A percentile compares a stretch with the other conserved stretches of the same genome.
Conservation (phyloP, 2,888 invertebrate species). For the Polymixis lichenea region DNA sequence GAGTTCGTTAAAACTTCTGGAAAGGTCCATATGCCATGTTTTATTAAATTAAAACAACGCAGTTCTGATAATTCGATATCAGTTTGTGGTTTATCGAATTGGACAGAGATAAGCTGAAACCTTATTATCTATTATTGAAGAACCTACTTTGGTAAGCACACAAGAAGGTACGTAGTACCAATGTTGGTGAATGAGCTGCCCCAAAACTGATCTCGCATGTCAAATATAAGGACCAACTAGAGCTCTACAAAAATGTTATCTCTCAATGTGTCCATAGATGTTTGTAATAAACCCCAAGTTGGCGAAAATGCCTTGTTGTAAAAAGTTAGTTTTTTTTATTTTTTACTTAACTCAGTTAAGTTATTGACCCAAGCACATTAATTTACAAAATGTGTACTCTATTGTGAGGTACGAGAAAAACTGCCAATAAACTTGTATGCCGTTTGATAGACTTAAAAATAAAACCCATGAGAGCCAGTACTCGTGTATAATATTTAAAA, state of each 20-base stretch:
- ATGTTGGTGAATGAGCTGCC: neutral
- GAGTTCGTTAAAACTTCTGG: constrained; percentile 23
- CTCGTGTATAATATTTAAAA: neutral
- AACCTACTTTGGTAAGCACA: neutral
- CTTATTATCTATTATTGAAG: constrained; percentile 15
- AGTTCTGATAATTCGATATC: constrained; percentile 37
- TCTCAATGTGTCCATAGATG: neutral
- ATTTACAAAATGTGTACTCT: neutral
- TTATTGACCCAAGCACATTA: neutral
- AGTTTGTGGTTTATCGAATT: constrained; percentile 34
- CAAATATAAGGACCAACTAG: neutral
- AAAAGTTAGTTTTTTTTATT: neutral
- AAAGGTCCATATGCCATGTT: constrained; percentile 8
- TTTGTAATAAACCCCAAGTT: neutral
- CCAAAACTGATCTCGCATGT: neutral
- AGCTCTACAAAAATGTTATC: neutral
- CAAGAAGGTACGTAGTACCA: neutral
- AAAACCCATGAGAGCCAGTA: neutral
- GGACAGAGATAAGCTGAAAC: constrained; percentile 32
- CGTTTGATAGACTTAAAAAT: neutral
- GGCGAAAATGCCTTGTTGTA: neutral
- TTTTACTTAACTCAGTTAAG: no score
- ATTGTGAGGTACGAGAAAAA: neutral
- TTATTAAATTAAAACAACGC: constrained; percentile 32
- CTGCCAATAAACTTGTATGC: neutral